Evolutionary conservation across 2,797 vertebrate species (phyloP), one percentile per base, ranked within the genome.

Genomic region (Decapterus maruadsi): DNA sequence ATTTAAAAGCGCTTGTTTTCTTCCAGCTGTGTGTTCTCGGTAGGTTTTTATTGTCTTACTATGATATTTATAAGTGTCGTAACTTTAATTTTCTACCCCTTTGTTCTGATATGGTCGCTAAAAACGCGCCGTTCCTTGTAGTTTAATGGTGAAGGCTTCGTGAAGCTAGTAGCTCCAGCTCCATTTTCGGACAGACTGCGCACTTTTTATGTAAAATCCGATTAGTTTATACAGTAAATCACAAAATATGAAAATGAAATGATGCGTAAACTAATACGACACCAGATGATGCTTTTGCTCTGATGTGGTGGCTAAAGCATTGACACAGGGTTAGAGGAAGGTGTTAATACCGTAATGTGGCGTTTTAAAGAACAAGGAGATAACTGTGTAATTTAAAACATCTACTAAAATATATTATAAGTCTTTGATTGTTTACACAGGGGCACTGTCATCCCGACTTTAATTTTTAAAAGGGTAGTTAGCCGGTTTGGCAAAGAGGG

Each of bases 111-210:
- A 8, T 8, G 26, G 2, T 8, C 1, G 22, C 2, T n/a, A 1
- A 56, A n/a, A 13, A 19, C 17, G n/a, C 0, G 29, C 1, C 1
- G 57, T 6, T 38, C 1, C 4, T 22, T 22, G 0, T 2, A 3
- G 6, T 50, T 57, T 51, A 56, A 63, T 36, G 1, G 0, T 34
- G 60, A 80, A n/a, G n/a, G 31, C 31, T 31, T 31, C 31, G 31
- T n/a, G n/a, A 26, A 26, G 75, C 69, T 76, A 77, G 29, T 8
- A 4, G 3, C 2, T 9, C 2, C 4, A 31, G 70, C 72, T 86
- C 81, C 70, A 81, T 82, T 72, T 6, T 68, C 66, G 68, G 80
- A 67, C 83, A 73, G 0, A 0, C 2, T 19, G 22, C 22, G 53
- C 17, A 51, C 19, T 20, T 31, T 8, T 9, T 8, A 17, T 0